Base-by-base conservation (phyloP, 1,140 invertebrate species). In the Drosophila bipectinata region DNA sequence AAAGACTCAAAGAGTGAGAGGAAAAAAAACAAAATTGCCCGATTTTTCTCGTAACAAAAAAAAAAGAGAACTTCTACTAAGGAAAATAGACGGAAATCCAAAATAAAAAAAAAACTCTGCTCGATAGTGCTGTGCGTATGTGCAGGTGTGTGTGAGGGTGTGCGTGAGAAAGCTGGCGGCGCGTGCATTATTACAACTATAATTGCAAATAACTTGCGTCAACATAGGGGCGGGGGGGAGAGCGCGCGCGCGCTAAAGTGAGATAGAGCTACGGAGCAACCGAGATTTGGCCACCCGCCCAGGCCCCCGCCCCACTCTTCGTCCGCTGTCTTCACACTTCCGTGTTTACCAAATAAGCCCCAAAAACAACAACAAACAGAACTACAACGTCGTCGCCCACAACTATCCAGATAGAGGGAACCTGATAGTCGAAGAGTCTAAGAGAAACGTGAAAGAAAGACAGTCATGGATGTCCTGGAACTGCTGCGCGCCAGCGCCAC, bases 401-500 rank as follows among this genome's bases (percentile, higher is more conserved):
- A 51, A 49, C 34, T 49, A 64, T 14, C 32, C 18, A 18, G 18
- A 26, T 30, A 3, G 6, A 37, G 30, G 39, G 32, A 14, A 34
- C 2, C 10, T 8, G 6, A 28, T 28, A 28, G 26, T 32, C 5
- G 37, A 63, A 15, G 14, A 21, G 39, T 34, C 21, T 34, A n/a
- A 28, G 39, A 14, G n/a, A 4, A 26, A 41, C 44, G 18, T 45
- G 24, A 18, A 45, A 12, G 0, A 37, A 12, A 37, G 34, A 37
- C 34, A 37, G 7, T 39, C 41, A 88, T 88, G 83, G 83, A 88
- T 74, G 77, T 88, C 51, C 79, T 88, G 62, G 84, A 88, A 62
- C 15, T 88, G 63, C 39, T 88, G 47, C 84, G 83, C 75, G 79
- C 72, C 60, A 83, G 84, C 59, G 72, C 68, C 55, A 57, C 44